Evolutionary conservation across 1,140 invertebrate species (phyloP).

Genomic region (Pseudomyrmex concolor): DNA sequence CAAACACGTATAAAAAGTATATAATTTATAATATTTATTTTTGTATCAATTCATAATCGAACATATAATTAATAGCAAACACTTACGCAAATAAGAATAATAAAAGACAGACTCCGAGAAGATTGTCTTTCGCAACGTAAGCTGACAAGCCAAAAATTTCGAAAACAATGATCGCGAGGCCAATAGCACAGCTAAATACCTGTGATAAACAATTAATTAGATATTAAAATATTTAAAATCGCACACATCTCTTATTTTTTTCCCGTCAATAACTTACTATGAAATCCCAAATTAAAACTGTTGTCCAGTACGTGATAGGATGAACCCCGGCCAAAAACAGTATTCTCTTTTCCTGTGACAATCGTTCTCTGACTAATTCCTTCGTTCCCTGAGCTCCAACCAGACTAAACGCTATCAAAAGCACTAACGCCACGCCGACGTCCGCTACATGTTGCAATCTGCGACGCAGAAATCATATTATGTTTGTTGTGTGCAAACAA

Average conservation of each 20-base stretch:
- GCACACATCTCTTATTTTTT: not conserved
- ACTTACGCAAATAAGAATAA: conserved; percentile 87
- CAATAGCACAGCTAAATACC: conserved; percentile 85
- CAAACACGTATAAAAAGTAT: too few species aligned
- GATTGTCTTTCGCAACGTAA: conserved; percentile 87
- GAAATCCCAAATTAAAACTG: conserved; percentile 87
- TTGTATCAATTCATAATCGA: not conserved
- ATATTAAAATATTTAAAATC: too few species aligned
- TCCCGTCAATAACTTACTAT: conserved; percentile 80
- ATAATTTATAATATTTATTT: not conserved
- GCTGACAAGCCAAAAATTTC: conserved; percentile 87
- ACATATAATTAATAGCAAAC: not conserved
- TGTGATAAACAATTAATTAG: conserved; percentile 56
- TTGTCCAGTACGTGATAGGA: conserved; percentile 87
- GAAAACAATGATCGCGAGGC: conserved; percentile 86
- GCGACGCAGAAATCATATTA: conserved; percentile 38
- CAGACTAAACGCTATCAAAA: conserved; percentile 87
- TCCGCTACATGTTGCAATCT: conserved; percentile 89
- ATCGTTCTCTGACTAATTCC: conserved; percentile 87
- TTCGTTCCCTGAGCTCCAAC: conserved; percentile 86
- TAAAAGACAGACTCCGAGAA: conserved; percentile 86
- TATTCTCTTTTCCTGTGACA: conserved; percentile 87
- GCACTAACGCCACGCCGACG: conserved; percentile 87
- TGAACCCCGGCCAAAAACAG: conserved; percentile 87
- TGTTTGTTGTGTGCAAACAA: too few species aligned